Conservation (phyloP, 2,888 invertebrate species). For the Agrenia bidenticulata region DNA sequence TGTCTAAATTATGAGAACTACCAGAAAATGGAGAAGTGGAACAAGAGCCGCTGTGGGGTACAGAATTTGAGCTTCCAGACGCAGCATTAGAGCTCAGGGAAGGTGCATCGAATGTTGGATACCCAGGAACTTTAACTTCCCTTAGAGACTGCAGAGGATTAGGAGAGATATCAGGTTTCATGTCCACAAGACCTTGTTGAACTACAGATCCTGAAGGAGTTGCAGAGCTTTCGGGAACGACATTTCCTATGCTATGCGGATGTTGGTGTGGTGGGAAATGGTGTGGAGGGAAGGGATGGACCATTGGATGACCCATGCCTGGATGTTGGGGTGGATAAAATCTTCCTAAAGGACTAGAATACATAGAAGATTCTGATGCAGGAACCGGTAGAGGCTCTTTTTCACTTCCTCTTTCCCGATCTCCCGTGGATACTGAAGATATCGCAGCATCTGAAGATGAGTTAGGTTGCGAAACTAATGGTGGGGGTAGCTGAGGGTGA, state of each 20-base stretch:
- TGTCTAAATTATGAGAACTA: slow-evolving; percentile 21
- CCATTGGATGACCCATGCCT: slow-evolving; percentile 32
- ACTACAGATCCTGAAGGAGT: slow-evolving; percentile 11
- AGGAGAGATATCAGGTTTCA: slow-evolving; percentile 53
- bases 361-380: slow-evolving; percentile 36
- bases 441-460: slow-evolving; percentile 48
- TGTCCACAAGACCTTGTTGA: slow-evolving; percentile 26
- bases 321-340: slow-evolving; percentile 44
- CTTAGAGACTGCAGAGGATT: slow-evolving; percentile 77
- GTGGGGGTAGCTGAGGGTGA: slow-evolving; percentile 28
- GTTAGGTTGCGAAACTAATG: slow-evolving; percentile 18
- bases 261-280: slow-evolving; percentile 39
- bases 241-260: slow-evolving; percentile 33
- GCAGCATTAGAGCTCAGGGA: slow-evolving; percentile 36
- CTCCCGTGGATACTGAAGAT: slow-evolving; percentile 36
- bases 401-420: slow-evolving; percentile 35
- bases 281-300: slow-evolving; percentile 38
- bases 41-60: slow-evolving; percentile 20
- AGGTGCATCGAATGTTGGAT: slow-evolving; percentile 54
- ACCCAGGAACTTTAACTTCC: slow-evolving; percentile 68
- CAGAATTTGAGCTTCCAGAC: slow-evolving; percentile 14
- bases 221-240: slow-evolving; percentile 17
- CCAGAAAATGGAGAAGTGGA: slow-evolving; percentile 43
- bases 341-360: slow-evolving; percentile 52
- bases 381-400: slow-evolving; percentile 28